phyloP scores from a whole-genome alignment of 2,113 vertebrate genomes.

The Plestiodon gilberti region DNA sequence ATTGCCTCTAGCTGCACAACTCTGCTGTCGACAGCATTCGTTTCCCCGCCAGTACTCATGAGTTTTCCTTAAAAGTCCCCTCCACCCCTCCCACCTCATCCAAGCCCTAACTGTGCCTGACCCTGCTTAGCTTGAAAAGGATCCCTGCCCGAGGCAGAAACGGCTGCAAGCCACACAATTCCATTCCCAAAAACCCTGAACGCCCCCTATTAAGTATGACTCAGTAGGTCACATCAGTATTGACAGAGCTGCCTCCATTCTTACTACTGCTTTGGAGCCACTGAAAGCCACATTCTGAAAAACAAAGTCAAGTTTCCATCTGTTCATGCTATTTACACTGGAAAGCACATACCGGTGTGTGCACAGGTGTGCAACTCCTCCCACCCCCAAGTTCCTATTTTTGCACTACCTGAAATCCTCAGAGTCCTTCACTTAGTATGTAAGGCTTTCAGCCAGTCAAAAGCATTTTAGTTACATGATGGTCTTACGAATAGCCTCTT shows the following conservation, averaged over 20 bases:
- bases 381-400: not conserved
- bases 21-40: not conserved
- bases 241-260: not conserved
- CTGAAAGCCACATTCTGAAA: not conserved
- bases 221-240: conserved; percentile 6
- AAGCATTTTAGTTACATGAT: not conserved
- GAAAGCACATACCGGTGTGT: conserved; percentile 8
- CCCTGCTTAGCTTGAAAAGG: conserved; percentile 24
- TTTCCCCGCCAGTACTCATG: conserved; percentile 5
- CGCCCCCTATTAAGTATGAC: not conserved
- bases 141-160: not conserved
- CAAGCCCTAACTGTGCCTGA: not conserved
- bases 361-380: not conserved
- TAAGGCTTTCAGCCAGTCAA: not conserved
- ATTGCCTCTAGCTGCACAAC: not conserved
- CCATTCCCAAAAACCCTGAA: not conserved
- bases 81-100: not conserved
- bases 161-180: not conserved
- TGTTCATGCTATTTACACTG: not conserved
- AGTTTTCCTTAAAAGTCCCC: conserved; percentile 14
- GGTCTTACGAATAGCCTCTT: not conserved
- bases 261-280: not conserved
- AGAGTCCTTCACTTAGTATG: not conserved
- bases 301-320: not conserved
- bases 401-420: not conserved